phyloP scores from a whole-genome alignment of 2,888 invertebrate genomes.

The Pyrochroa serraticornis region DNA sequence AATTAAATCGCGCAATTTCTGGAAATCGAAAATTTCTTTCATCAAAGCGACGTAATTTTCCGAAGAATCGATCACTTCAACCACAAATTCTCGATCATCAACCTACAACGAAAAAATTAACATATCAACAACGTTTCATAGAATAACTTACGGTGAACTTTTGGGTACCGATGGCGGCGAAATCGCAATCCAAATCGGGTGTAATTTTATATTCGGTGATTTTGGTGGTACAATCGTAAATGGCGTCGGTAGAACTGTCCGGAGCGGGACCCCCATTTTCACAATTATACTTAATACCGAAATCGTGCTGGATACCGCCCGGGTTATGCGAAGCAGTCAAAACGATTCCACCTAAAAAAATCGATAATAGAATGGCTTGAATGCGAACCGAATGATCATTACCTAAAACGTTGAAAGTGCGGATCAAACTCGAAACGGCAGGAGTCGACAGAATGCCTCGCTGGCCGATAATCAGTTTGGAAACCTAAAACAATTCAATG shows the following conservation, averaged over 20 bases:
- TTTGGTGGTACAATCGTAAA: slow-evolving; percentile 79
- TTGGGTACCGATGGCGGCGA: slow-evolving; percentile 70
- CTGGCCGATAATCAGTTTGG: slow-evolving; percentile 87
- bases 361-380: too few relatives aligned
- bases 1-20: slow-evolving; percentile 74
- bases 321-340: slow-evolving; percentile 99
- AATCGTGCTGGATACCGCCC: slow-evolving; percentile 96
- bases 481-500: slow-evolving; percentile 64
- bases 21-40: slow-evolving; percentile 97
- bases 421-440: slow-evolving; percentile 93
- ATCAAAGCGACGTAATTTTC: slow-evolving; percentile 86
- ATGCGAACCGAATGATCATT: too few relatives aligned
- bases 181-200: slow-evolving; percentile 75
- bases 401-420: slow-evolving; percentile 76
- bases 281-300: slow-evolving; percentile 98
- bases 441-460: slow-evolving; percentile 97
- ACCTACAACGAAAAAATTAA: slow-evolving; percentile 62
- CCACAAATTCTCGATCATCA: slow-evolving; percentile 74
- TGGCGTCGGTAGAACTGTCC: slow-evolving; percentile 85
- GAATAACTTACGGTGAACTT: slow-evolving; percentile 63
- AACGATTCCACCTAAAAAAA: slow-evolving; percentile 80
- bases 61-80: slow-evolving; percentile 92
- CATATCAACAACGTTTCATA: neutral
- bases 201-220: slow-evolving; percentile 83
- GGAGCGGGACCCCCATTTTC: slow-evolving; percentile 98